Evolutionary conservation across 2,113 vertebrate genomes (phyloP).

Genomic region (Alligator sinensis): DNA sequence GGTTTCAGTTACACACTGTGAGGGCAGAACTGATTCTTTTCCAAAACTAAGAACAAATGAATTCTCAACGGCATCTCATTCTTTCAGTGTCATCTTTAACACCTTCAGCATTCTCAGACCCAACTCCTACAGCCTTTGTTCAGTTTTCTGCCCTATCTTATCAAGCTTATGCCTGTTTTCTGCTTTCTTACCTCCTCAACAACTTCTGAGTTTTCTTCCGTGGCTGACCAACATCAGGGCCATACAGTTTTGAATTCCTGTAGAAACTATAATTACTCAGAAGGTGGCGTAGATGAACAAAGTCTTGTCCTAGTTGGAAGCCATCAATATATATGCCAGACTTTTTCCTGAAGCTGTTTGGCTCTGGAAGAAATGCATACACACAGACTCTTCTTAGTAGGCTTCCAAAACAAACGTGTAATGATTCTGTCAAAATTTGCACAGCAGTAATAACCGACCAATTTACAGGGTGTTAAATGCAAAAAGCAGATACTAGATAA

Average conservation of each 20-base stretch:
- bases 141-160: neutral
- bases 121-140: no score
- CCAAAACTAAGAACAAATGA: neutral
- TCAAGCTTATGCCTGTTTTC: neutral
- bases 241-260: constrained; percentile 82
- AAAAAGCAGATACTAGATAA: neutral
- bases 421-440: neutral
- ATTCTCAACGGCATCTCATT: neutral
- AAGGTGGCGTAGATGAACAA: constrained; percentile 82
- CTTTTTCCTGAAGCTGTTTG: constrained; percentile 94
- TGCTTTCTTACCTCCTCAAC: constrained; percentile 83
- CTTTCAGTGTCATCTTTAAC: no score
- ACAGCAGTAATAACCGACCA: neutral
- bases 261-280: constrained; percentile 81
- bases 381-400: neutral
- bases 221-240: constrained; percentile 90
- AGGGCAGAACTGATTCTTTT: neutral
- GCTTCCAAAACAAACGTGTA: neutral
- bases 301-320: constrained; percentile 90
- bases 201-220: constrained; percentile 78
- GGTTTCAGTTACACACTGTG: neutral
- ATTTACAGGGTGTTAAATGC: neutral
- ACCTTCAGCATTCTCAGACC: no score
- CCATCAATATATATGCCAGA: constrained; percentile 87
- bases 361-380: constrained; percentile 77